These are phyloP conservation scores for Peromyscus maniculatus DNA, from an alignment of 2,113 vertebrate species.

Conservation along the genomic window DNA sequence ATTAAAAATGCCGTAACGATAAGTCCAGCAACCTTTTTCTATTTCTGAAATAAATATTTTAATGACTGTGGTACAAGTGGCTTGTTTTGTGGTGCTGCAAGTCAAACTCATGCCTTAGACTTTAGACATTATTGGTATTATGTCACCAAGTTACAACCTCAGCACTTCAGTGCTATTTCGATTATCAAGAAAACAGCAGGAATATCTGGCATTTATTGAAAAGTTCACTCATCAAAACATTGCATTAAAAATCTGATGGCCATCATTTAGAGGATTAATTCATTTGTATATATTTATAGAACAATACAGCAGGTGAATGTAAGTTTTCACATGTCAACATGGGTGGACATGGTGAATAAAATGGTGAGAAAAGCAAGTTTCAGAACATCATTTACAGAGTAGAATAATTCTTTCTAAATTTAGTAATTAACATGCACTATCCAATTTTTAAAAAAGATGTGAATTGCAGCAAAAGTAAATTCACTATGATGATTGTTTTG, in stretches of 20 bases:
- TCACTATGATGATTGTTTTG: background rate
- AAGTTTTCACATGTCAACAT: background rate
- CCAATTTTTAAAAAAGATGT: background rate
- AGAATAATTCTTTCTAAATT: conserved; percentile 22
- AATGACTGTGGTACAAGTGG: background rate
- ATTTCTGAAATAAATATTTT: background rate
- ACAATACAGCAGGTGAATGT: background rate
- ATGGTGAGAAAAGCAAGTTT: background rate
- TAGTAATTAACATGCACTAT: background rate
- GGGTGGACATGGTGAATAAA: background rate
- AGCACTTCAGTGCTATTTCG: background rate
- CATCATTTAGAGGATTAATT: background rate
- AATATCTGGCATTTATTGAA: background rate
- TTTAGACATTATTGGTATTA: background rate
- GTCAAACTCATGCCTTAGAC: background rate
- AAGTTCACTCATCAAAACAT: background rate
- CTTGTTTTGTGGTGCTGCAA: background rate
- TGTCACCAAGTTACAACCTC: background rate
- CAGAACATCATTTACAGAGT: background rate
- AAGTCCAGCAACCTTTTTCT: background rate
- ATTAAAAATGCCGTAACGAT: background rate
- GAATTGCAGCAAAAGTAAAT: background rate
- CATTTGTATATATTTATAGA: conserved; percentile 1
- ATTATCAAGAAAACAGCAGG: background rate
- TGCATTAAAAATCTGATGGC: background rate